Base-by-base conservation (phyloP, 30 jellyfish, hydroid and myxozoan genomes). In the Hydractinia echinata region DNA sequence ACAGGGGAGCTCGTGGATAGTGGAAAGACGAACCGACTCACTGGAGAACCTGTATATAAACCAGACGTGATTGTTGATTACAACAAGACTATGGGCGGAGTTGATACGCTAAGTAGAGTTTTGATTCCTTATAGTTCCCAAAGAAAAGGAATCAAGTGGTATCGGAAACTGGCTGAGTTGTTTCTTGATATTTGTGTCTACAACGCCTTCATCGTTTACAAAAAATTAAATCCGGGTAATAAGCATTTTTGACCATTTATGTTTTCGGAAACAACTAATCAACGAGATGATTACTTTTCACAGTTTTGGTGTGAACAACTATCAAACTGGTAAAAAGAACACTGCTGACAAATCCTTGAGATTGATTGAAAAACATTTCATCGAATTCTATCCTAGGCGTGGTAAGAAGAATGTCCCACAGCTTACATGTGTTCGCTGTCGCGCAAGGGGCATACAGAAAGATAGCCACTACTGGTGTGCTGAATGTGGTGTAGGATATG, bases 101-200 rank as follows among this genome's bases (percentile, higher is more conserved):
- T 70, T 70, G 80, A 70, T 51, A 70, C 21, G 21, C 80, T 70
- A 21, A 70, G 80, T 49, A 54, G 80, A 13, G 80, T 70, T 30
- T 18, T n/a, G n/a, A n/a, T n/a, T n/a, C n/a, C n/a, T n/a, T n/a
- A n/a, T n/a, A n/a, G n/a, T n/a, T n/a, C n/a, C 48, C 21, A 54
- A 21, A 54, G 80, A 30, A 70, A 70, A 70, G 80, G 80, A 15
- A 56, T 70, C 54, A 70, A 70, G 56, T 70, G 80, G 80, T 70
- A 70, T 56, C 21, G 80, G n/a, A 70, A 70, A 56, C 80, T 70
- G 56, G 69, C 80, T 70, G 80, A 70, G 48, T 54, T 70, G n/a
- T 70, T 70, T 70, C 4, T 70, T 30, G 80, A 70, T 56, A 18
- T 70, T 49, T 44, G 54, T 13, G 48, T 70, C 5, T 70, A 70